These are phyloP conservation scores for Forbesichthys papilliferus DNA, from an alignment of 2,113 vertebrate species.

Conservation along the genomic window DNA sequence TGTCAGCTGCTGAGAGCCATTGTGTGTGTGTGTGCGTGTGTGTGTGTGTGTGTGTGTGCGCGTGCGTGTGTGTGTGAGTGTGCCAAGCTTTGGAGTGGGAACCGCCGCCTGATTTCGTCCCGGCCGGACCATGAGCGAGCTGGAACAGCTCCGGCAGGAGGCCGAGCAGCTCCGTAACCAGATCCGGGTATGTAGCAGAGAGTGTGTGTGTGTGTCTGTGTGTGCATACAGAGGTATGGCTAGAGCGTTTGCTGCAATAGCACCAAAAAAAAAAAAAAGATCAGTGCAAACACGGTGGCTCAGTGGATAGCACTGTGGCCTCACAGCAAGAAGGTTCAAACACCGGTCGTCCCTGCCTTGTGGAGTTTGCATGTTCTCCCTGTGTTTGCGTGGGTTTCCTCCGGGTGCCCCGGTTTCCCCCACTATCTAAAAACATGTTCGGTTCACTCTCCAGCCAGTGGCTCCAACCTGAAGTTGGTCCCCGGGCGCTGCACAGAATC, in stretches of 20 bases:
- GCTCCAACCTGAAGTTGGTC: too few relatives aligned
- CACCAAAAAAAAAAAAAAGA: too few relatives aligned
- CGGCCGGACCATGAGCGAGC: conserved; percentile 88
- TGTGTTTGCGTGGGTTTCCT: too few relatives aligned
- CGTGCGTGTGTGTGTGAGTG: conserved; percentile 40
- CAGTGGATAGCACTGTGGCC: too few relatives aligned
- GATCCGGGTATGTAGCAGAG: conserved; percentile 84
- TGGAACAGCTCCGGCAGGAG: conserved; percentile 97
- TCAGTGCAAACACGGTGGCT: too few relatives aligned
- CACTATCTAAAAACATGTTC: too few relatives aligned
- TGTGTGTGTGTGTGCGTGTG: conserved; percentile 9
- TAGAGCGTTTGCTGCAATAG: not conserved
- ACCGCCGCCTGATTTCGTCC: conserved; percentile 60
- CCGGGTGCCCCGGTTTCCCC: too few relatives aligned
- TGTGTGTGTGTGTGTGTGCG: conserved; percentile 14
- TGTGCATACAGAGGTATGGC: not conserved
- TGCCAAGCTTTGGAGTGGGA: conserved; percentile 45
- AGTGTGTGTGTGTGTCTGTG: conserved; percentile 8
- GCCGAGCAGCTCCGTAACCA: conserved; percentile 94
- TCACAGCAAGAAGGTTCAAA: too few relatives aligned
- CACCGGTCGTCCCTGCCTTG: too few relatives aligned
- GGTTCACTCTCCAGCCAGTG: too few relatives aligned
- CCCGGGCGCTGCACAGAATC: too few relatives aligned
- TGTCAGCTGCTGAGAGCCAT: conserved; percentile 50
- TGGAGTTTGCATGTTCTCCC: too few relatives aligned